These are phyloP conservation scores for Euura lappo DNA, from an alignment of 1,140 invertebrate genomes.

Conservation along the genomic window DNA sequence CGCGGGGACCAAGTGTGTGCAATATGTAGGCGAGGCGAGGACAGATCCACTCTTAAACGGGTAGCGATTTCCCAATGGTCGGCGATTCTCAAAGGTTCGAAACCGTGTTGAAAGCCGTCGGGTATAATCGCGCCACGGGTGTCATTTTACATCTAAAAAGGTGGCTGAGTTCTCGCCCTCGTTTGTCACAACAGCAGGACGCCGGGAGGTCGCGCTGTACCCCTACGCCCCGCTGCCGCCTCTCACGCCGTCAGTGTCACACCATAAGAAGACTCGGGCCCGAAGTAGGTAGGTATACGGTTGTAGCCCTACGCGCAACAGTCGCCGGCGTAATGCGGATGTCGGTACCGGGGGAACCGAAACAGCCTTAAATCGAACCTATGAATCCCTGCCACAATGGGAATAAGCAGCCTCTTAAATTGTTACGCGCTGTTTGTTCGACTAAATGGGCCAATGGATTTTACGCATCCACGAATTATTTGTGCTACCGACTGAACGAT, in stretches of 20 bases:
- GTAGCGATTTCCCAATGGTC: background rate
- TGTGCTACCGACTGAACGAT: slow-evolving; percentile 28
- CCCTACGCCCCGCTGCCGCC: background rate
- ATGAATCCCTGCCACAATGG: slow-evolving; percentile 11
- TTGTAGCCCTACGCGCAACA: slow-evolving; percentile 16
- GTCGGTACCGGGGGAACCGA: background rate
- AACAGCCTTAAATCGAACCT: background rate
- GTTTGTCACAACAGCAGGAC: slow-evolving; percentile 43
- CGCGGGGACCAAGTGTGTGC: too few relatives aligned
- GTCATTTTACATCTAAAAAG: slow-evolving; percentile 42
- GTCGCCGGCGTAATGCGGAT: slow-evolving; percentile 13
- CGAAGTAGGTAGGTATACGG: background rate
- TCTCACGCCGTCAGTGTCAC: too few relatives aligned
- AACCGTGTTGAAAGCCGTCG: background rate
- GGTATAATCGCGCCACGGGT: slow-evolving; percentile 52
- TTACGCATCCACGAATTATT: slow-evolving; percentile 58
- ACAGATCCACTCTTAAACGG: background rate
- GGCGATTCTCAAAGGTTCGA: background rate
- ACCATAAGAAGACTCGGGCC: background rate
- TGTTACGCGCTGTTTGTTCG: slow-evolving; percentile 54
- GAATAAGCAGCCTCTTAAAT: slow-evolving; percentile 29
- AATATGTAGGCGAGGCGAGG: too few relatives aligned
- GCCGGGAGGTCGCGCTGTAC: slow-evolving; percentile 17
- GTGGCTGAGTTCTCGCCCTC: slow-evolving; percentile 54
- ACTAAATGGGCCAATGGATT: slow-evolving; percentile 51